Percentiles rank a stretch among this genome's conserved stretches.
Evolutionary conservation across 2,888 invertebrate genomes (phyloP).

Genomic region (Biston stratarius): DNA sequence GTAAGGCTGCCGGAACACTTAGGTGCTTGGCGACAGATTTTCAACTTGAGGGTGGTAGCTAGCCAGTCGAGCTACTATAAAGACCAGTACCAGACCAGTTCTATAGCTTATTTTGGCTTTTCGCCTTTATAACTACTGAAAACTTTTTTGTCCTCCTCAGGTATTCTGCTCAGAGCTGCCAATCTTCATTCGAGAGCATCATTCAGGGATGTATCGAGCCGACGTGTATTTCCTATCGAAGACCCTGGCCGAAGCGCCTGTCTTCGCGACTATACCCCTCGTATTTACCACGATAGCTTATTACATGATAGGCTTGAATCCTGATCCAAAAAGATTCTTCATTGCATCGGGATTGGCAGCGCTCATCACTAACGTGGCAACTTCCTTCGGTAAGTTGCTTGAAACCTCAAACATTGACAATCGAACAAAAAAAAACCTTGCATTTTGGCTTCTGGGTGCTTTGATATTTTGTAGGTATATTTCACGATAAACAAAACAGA

Average conservation of each 20-base stretch:
- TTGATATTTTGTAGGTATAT: no score
- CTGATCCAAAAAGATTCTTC: conserved; percentile 89
- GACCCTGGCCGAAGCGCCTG: conserved; percentile 95
- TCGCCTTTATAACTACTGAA: neutral
- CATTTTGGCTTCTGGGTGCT: no score
- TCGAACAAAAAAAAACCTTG: no score
- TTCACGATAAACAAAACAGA: no score
- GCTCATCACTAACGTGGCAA: conserved; percentile 95
- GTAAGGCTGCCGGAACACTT: no score
- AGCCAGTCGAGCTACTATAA: no score
- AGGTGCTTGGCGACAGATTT: no score
- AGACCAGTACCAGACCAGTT: no score
- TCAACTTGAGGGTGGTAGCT: no score
- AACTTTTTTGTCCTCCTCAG: conserved; percentile 72
- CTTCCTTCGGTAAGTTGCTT: conserved; percentile 91
- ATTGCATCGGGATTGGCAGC: conserved; percentile 91
- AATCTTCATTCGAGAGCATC: conserved; percentile 95
- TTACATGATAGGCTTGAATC: conserved; percentile 95
- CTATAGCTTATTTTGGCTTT: no score
- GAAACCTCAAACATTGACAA: neutral
- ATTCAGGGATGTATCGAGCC: conserved; percentile 95
- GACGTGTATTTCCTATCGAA: conserved; percentile 97
- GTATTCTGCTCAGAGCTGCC: conserved; percentile 96
- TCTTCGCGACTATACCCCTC: conserved; percentile 93
- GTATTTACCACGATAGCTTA: conserved; percentile 94